A percentile compares a stretch with the other conserved stretches of the same genome.
Conservation (phyloP, 2,888 invertebrate species). For the Lutraria lutraria region DNA sequence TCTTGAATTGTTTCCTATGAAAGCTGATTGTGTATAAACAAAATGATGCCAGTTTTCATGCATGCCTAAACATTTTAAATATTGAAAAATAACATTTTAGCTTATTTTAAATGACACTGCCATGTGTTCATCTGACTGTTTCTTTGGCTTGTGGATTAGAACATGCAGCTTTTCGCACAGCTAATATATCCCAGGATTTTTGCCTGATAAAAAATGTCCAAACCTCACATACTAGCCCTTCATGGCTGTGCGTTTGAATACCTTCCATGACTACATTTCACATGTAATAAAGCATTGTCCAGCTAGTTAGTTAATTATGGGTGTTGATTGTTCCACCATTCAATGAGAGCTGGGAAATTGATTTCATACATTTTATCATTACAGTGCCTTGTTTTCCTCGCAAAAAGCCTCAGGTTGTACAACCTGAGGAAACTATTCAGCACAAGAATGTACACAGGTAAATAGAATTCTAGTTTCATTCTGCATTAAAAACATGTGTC, state of each 20-base stretch:
- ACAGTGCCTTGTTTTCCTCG: constrained; percentile 67
- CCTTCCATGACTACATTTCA: neutral
- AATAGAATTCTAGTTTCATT: neutral
- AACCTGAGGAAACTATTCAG: constrained; percentile 51
- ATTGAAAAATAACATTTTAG: no score
- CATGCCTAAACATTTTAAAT: neutral
- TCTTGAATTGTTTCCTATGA: neutral
- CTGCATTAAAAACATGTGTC: neutral
- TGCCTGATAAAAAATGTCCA: neutral
- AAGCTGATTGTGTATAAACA: neutral
- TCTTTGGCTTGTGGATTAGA: no score
- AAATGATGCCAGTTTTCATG: neutral
- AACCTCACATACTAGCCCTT: neutral
- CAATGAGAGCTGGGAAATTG: neutral
- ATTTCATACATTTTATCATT: constrained; percentile 10
- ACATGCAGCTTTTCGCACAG: no score
- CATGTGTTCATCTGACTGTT: no score
- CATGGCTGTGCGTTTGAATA: neutral
- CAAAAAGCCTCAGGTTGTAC: constrained; percentile 52
- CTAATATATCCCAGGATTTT: neutral
- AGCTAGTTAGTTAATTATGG: neutral
- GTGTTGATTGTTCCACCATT: neutral
- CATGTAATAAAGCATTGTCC: neutral
- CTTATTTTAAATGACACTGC: no score
- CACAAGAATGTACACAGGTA: constrained; percentile 64